Percentiles rank a stretch among this genome's conserved stretches.
Conservation (phyloP, 2,797 vertebrate genomes). For the Oceanodroma leucorhoa region DNA sequence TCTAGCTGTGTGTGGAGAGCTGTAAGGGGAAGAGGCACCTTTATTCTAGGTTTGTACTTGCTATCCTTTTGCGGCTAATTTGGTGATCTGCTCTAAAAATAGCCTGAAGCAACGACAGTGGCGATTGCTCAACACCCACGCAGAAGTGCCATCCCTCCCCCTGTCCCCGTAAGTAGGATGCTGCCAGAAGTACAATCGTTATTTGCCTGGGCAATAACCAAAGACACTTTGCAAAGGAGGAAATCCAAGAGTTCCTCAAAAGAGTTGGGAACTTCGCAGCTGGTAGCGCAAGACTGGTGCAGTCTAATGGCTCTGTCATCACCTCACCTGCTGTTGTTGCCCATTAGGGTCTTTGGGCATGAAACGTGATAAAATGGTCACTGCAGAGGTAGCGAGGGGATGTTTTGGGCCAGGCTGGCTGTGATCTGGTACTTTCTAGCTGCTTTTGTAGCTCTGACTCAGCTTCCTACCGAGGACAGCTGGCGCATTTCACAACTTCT, state of each 20-base stretch:
- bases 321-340: background rate
- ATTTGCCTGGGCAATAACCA: background rate
- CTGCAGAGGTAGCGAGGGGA: background rate
- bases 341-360: background rate
- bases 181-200: background rate
- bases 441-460: background rate
- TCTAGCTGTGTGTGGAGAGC: background rate
- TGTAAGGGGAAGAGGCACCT: background rate
- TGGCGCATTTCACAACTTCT: background rate
- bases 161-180: background rate
- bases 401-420: background rate
- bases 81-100: conserved; percentile 42
- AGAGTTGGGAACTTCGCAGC: background rate
- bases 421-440: background rate
- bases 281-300: accelerated
- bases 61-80: background rate
- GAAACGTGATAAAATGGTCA: accelerated
- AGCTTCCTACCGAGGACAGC: background rate
- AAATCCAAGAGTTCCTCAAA: background rate
- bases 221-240: background rate
- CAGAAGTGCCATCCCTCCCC: background rate
- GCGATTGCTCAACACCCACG: background rate
- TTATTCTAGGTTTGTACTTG: background rate
- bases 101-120: background rate
- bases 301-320: accelerated